phyloP scores from a whole-genome alignment of 2,888 invertebrate species.

The Idaea straminata region DNA sequence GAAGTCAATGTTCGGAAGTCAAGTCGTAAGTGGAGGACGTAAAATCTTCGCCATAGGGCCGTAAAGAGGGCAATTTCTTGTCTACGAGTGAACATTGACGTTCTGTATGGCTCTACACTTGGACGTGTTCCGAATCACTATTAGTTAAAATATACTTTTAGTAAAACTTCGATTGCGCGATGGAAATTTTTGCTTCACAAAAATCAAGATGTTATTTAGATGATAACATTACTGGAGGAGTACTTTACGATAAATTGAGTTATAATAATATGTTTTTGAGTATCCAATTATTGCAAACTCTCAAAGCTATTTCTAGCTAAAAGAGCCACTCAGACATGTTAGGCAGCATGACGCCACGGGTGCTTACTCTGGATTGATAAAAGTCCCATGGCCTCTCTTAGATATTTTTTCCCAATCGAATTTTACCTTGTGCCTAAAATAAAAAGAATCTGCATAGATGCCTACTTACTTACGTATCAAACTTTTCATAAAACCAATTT shows the following conservation, averaged over 20 bases:
- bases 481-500: background rate
- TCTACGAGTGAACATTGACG: constrained; percentile 55
- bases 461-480: background rate
- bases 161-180: constrained; percentile 24
- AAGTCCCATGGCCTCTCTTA: no score
- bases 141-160: constrained; percentile 23
- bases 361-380: no score
- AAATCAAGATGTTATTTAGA: constrained; percentile 18
- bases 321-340: no score
- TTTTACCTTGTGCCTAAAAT: no score
- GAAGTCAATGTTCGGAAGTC: constrained; percentile 67
- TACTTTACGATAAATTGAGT: background rate
- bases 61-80: constrained; percentile 70
- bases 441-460: background rate
- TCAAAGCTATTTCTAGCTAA: no score
- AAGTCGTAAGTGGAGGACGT: constrained; percentile 62
- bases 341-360: no score
- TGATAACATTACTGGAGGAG: background rate
- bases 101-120: constrained; percentile 49
- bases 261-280: background rate
- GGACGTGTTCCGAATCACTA: constrained; percentile 58
- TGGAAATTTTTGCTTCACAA: constrained; percentile 10
- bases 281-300: no score
- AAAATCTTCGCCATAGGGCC: constrained; percentile 63
- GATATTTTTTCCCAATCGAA: no score